These are phyloP conservation scores for Picathartes gymnocephalus DNA, from an alignment of 2,113 vertebrate species.

Conservation along the genomic window DNA sequence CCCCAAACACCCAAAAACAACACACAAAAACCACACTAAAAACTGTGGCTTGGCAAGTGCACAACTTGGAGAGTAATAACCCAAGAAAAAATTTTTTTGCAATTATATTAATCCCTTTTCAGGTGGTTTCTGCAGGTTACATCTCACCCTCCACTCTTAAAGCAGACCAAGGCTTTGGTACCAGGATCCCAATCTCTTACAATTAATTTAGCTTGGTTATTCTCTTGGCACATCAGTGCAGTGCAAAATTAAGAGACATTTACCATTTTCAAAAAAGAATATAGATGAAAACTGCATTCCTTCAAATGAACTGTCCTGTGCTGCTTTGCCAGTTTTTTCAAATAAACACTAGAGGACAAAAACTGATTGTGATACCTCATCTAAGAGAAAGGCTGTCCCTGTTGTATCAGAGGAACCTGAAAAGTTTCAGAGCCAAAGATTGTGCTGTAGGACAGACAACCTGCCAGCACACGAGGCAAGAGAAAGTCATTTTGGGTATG, in stretches of 20 bases:
- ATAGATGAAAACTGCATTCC: background rate
- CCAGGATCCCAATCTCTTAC: background rate
- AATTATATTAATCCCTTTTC: background rate
- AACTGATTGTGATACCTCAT: background rate
- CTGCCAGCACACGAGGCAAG: background rate
- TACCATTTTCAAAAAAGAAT: background rate
- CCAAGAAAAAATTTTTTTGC: accelerated
- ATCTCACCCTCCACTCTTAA: background rate
- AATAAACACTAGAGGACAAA: background rate
- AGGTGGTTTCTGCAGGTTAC: background rate
- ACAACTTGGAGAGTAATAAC: background rate
- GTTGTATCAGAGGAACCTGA: background rate
- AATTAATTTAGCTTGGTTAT: background rate
- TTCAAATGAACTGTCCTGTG: background rate
- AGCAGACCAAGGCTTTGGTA: background rate
- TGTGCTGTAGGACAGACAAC: background rate
- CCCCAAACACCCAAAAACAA: background rate
- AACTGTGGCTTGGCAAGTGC: background rate
- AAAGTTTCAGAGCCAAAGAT: background rate
- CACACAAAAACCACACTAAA: background rate
- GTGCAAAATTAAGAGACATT: background rate
- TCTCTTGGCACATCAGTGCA: background rate
- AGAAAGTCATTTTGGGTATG: background rate
- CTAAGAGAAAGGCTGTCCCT: background rate
- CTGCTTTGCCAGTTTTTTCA: background rate